These are phyloP conservation scores for Indri indri DNA, from an alignment of 2,113 vertebrate species.

Conservation along the genomic window DNA sequence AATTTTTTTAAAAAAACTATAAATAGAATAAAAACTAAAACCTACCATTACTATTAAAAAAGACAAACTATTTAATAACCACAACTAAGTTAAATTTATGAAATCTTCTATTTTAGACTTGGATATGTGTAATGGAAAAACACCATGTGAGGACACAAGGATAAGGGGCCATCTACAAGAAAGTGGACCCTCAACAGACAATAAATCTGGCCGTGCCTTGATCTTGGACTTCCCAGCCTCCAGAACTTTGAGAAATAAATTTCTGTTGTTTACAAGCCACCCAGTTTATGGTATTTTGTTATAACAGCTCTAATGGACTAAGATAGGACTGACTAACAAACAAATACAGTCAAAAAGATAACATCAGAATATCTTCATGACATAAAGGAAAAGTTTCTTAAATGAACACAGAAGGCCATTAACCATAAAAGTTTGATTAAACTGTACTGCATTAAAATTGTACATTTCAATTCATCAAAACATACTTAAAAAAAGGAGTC, in stretches of 20 bases:
- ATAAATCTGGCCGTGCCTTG: not conserved
- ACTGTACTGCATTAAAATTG: not conserved
- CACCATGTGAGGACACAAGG: not conserved
- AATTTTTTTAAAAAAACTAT: slow-evolving; percentile 13
- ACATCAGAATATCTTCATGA: not conserved
- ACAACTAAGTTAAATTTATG: slow-evolving; percentile 16
- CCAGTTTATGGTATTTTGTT: not conserved
- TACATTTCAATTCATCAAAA: not conserved
- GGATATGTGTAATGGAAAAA: not conserved
- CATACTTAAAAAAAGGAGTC: not conserved
- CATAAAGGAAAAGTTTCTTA: not conserved
- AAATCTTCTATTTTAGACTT: slow-evolving; percentile 35
- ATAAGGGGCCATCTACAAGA: not conserved
- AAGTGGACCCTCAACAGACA: not conserved
- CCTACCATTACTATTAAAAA: not conserved
- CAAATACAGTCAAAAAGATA: not conserved
- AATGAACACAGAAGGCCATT: not conserved
- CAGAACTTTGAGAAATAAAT: not conserved
- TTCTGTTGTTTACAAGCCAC: not conserved
- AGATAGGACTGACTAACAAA: not conserved
- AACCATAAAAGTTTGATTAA: not conserved
- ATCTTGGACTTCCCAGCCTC: not conserved
- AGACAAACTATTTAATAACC: not conserved
- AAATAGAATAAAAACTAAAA: slow-evolving; percentile 32
- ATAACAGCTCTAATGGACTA: not conserved